Evolutionary conservation across 2,797 vertebrate species (phyloP).

Genomic region (Alca torda): DNA sequence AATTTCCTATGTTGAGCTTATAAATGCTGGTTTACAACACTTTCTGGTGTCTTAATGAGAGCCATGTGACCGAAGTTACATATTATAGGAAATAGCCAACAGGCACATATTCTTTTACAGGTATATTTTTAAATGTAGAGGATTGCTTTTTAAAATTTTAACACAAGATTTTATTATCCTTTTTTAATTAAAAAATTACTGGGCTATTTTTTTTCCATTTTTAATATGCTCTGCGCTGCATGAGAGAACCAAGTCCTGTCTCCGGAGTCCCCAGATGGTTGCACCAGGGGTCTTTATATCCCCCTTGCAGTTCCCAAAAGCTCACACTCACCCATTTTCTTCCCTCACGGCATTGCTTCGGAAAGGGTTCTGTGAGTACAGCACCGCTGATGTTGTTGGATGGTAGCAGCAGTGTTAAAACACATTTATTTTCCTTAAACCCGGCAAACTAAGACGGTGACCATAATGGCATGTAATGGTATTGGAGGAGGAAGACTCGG

Average conservation of each 20-base stretch:
- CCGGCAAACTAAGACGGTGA: not conserved
- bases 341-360: not conserved
- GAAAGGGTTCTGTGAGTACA: not conserved
- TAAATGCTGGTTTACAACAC: slow-evolving; percentile 54
- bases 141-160: not conserved
- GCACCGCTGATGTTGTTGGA: not conserved
- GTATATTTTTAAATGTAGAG: not conserved
- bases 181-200: slow-evolving; percentile 53
- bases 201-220: not conserved
- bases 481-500: rapidly evolving
- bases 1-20: slow-evolving; percentile 49
- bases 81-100: slow-evolving; percentile 37
- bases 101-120: slow-evolving; percentile 40
- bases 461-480: not conserved
- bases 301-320: not conserved
- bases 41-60: slow-evolving; percentile 57
- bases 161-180: slow-evolving; percentile 17
- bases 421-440: not conserved
- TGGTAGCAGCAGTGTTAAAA: not conserved
- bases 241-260: not conserved
- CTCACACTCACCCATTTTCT: not conserved
- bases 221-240: not conserved
- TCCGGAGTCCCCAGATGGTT: not conserved
- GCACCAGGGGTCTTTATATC: not conserved
- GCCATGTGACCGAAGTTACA: slow-evolving; percentile 36